These are phyloP conservation scores for Typhlichthys eigenmanni DNA, from an alignment of 2,797 vertebrate genomes.

Conservation along the genomic window DNA sequence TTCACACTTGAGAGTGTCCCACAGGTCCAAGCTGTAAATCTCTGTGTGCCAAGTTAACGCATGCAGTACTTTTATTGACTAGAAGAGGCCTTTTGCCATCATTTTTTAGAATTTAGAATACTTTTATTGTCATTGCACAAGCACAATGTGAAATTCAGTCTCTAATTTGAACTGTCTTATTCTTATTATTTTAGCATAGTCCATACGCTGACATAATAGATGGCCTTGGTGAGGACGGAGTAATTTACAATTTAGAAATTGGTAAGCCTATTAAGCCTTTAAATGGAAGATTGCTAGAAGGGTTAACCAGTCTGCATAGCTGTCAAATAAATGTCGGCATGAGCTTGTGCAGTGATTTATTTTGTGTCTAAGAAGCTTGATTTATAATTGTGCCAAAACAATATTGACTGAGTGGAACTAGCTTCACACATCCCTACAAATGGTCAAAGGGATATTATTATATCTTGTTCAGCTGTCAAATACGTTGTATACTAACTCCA, in stretches of 20 bases:
- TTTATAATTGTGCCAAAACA: constrained; percentile 19
- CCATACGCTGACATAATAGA: neutral
- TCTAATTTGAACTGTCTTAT: too few species aligned
- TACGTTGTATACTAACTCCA: too few species aligned
- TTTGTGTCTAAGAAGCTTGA: constrained; percentile 37
- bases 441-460: neutral
- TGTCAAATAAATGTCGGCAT: constrained; percentile 40
- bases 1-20: constrained; percentile 37
- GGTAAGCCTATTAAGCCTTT: constrained; percentile 3
- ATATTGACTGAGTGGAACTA: neutral
- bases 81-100: neutral
- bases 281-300: constrained; percentile 8
- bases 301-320: constrained; percentile 36
- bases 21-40: constrained; percentile 50
- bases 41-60: constrained; percentile 15
- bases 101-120: neutral
- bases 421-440: neutral
- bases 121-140: neutral
- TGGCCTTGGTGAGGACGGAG: neutral
- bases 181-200: neutral
- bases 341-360: constrained; percentile 9
- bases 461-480: too few species aligned
- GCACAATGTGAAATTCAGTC: neutral
- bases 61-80: constrained; percentile 4
- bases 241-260: neutral